Evolutionary conservation across 2,797 vertebrate genomes (phyloP).

Genomic region (Sebastes oblongus): DNA sequence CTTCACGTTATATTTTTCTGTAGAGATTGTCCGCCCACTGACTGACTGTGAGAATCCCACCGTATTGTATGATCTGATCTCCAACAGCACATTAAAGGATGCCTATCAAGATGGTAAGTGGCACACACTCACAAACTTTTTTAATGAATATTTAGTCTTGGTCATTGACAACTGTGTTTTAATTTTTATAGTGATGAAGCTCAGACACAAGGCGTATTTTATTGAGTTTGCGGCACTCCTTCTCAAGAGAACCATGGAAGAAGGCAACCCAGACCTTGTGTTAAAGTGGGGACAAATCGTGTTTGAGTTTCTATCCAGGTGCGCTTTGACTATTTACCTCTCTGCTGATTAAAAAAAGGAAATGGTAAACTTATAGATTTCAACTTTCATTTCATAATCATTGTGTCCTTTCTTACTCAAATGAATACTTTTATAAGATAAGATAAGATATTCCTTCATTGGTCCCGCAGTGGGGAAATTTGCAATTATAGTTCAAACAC

Average conservation of each 20-base stretch:
- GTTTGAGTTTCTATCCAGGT: slow-evolving; percentile 84
- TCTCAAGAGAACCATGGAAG: slow-evolving; percentile 85
- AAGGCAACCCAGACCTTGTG: slow-evolving; percentile 81
- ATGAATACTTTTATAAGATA: not conserved
- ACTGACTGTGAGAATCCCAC: slow-evolving; percentile 79
- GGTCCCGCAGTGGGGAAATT: too few relatives aligned
- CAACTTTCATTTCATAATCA: not conserved
- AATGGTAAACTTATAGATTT: not conserved
- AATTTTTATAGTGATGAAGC: slow-evolving; percentile 86
- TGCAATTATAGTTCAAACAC: not conserved
- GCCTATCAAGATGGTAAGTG: slow-evolving; percentile 82
- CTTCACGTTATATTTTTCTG: not conserved
- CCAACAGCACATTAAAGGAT: slow-evolving; percentile 73
- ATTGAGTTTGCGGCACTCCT: slow-evolving; percentile 87
- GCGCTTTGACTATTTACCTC: not conserved
- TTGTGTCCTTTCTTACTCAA: not conserved
- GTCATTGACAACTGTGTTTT: slow-evolving; percentile 21
- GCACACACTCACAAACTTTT: not conserved
- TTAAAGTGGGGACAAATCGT: slow-evolving; percentile 82
- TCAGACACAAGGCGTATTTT: slow-evolving; percentile 84
- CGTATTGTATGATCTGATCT: slow-evolving; percentile 83
- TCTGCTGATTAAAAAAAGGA: not conserved
- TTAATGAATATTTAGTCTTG: not conserved
- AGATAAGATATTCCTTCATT: too few relatives aligned
- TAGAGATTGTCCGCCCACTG: slow-evolving; percentile 47